Conservation (phyloP, 2,888 invertebrate genomes). For the Penaeus monodon region DNA sequence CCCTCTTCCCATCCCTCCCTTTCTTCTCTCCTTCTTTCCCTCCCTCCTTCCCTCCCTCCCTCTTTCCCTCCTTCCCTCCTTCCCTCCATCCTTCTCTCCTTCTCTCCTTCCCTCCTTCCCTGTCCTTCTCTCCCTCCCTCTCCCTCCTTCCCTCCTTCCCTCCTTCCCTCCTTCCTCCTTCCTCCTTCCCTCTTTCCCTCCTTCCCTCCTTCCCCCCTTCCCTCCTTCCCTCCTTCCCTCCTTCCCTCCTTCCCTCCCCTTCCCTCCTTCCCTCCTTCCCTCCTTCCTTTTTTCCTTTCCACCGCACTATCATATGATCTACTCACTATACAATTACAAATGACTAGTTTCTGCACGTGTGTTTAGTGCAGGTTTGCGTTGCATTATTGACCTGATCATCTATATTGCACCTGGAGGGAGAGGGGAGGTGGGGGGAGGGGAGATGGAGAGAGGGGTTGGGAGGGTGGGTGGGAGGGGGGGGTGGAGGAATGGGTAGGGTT, state of each 20-base stretch:
- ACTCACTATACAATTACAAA: too few relatives aligned
- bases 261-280: neutral
- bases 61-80: neutral
- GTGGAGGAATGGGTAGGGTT: too few relatives aligned
- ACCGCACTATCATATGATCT: neutral
- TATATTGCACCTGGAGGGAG: too few relatives aligned
- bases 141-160: neutral
- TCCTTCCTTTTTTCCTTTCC: neutral
- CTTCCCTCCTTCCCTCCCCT: neutral
- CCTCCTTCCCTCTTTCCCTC: neutral
- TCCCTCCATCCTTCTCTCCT: too few relatives aligned
- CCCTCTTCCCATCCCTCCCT: neutral
- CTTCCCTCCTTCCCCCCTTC: neutral
- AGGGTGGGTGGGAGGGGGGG: too few relatives aligned
- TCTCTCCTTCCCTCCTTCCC: neutral
- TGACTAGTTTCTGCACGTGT: too few relatives aligned
- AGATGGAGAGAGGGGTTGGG: too few relatives aligned
- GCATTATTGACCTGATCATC: too few relatives aligned
- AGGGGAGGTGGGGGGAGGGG: too few relatives aligned
- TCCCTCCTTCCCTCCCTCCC: neutral
- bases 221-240: neutral
- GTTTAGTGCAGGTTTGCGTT: too few relatives aligned
- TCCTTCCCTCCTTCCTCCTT: neutral
- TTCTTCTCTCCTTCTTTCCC: neutral
- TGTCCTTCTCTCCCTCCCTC: neutral